Evolutionary conservation across 2,888 invertebrate species (phyloP), one percentile per base, ranked within the genome.

Genomic region (Embidobia sp.): DNA sequence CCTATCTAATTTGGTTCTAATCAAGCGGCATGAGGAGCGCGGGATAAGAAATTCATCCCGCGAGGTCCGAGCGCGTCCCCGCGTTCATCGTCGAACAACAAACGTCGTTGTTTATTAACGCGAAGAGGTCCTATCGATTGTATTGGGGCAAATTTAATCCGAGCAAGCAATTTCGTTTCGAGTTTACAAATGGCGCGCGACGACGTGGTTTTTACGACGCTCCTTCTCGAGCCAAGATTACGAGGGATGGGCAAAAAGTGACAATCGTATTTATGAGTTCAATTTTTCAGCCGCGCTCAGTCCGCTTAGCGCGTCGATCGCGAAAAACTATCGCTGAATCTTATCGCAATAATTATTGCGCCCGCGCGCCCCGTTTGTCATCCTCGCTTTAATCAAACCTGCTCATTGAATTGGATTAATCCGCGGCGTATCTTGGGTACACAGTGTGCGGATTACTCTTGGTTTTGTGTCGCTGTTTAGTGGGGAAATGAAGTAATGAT

Each of bases 311-410:
- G 8, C n/a, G n/a, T 22, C 26, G 51, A 40, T 40, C 61, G 48
- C 18, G 16, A 53, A 55, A 55, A 66, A 46, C 8, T 22, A 5
- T 49, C 33, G 27, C 35, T 35, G 33, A 26, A 35, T 33, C 18
- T 46, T 66, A 53, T 53, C 44, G 53, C 33, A 46, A 69, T 69
- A 49, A 69, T 69, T 69, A 49, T 49, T 69, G 19, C 46, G 46
- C 35, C 66, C 53, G 35, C 18, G 31, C 1, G 18, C 55, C n/a
- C 18, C 10, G 27, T 46, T 66, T 53, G 55, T 53, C 55, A 15
- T 13, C 7, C 2, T 19, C 15, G 26, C 46, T 46, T 55, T 46
- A 55, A 66, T 66, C 55, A 66, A 53, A 46, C 46, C 46, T 66
- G 66, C 37, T 66, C 66, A 66, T 66, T 46, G 15, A 55, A 42